A percentile compares a stretch with the other conserved stretches of the same genome.
These are phyloP conservation scores for Micronycteris hirsuta DNA, from an alignment of 2,113 vertebrate genomes.

Conservation along the genomic window DNA sequence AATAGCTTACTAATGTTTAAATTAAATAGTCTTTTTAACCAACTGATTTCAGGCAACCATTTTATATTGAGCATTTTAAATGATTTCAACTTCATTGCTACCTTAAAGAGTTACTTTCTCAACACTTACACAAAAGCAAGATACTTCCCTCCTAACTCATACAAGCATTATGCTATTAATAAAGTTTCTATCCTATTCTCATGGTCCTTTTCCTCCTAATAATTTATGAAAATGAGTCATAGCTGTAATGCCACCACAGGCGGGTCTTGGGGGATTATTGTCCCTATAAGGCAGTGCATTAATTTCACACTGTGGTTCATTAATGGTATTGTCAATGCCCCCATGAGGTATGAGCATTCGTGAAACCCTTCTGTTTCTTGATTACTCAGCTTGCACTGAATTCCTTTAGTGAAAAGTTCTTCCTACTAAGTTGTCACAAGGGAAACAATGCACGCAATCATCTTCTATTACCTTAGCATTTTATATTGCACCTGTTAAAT, in stretches of 20 bases:
- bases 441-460: neutral
- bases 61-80: neutral
- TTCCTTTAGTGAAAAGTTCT: constrained; percentile 29
- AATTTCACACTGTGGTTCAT: constrained; percentile 55
- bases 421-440: neutral
- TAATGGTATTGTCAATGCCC: constrained; percentile 1
- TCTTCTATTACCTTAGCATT: neutral
- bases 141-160: neutral
- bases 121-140: neutral
- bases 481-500: neutral
- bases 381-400: constrained; percentile 29
- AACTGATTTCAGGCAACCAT: neutral
- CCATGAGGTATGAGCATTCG: neutral
- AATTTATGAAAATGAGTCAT: constrained; percentile 9
- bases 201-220: neutral
- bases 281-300: constrained; percentile 12
- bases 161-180: neutral
- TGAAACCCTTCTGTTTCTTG: constrained; percentile 18
- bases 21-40: neutral
- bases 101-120: neutral
- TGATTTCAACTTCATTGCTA: neutral
- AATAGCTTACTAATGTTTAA: neutral
- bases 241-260: neutral
- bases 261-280: neutral
- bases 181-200: constrained; percentile 29